Evolutionary conservation across 2,113 vertebrate species (phyloP).

Genomic region (Anthoscopus minutus): DNA sequence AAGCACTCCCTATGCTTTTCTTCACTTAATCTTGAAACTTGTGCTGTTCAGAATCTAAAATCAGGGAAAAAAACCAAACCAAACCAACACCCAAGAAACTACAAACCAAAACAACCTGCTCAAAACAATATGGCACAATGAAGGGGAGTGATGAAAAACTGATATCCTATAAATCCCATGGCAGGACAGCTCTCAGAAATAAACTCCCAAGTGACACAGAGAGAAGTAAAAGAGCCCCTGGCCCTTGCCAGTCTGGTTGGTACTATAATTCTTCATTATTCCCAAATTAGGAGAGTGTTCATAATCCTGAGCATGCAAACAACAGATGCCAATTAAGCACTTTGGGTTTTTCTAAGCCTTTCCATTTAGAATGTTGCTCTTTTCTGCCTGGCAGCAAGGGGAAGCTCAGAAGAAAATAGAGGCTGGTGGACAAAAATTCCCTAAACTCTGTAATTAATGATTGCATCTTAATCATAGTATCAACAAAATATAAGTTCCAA

Average conservation of each 20-base stretch:
- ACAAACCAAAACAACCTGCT: not conserved
- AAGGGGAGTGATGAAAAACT: not conserved
- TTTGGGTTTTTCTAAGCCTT: not conserved
- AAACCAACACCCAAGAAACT: not conserved
- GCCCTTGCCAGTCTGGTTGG: not conserved
- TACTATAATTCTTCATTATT: not conserved
- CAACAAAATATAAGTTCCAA: not conserved
- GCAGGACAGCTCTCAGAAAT: not conserved
- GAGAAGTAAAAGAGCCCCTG: not conserved
- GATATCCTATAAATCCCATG: not conserved
- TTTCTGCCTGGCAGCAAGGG: not conserved
- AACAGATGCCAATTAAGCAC: not conserved
- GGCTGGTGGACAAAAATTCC: not conserved
- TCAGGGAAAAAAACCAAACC: not conserved
- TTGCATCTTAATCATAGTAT: not conserved
- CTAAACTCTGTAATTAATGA: not conserved
- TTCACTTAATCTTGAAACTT: not conserved
- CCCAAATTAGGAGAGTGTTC: not conserved
- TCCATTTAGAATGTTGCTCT: not conserved
- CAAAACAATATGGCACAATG: not conserved
- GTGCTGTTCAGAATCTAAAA: not conserved
- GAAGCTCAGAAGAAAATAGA: not conserved
- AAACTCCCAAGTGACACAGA: not conserved
- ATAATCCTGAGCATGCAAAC: not conserved
- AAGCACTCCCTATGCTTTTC: not conserved